Evolutionary conservation across 64 coral and sea anemone species (phyloP).

Genomic region (Porites lutea): DNA sequence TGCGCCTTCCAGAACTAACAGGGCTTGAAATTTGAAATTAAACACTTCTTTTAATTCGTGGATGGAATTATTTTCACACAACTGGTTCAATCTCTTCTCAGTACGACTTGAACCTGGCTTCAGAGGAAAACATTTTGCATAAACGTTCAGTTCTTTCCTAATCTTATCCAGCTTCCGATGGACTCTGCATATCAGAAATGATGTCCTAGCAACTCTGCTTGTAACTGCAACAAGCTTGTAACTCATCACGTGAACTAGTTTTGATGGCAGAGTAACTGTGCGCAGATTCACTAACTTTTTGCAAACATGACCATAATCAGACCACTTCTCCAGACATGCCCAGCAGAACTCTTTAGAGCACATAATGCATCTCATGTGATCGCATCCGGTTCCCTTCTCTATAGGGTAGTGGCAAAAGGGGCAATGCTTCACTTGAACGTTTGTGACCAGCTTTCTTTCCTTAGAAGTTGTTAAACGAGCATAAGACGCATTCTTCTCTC

Average conservation of each 20-base stretch:
- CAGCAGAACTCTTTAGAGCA: slow-evolving; percentile 77
- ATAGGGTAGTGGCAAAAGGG: slow-evolving; percentile 77
- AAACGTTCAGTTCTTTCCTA: slow-evolving; percentile 22
- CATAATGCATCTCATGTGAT: slow-evolving; percentile 61
- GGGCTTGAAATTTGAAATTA: slow-evolving; percentile 80
- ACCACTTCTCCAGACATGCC: slow-evolving; percentile 40
- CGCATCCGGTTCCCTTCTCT: slow-evolving; percentile 65
- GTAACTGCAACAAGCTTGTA: slow-evolving; percentile 63
- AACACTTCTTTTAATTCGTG: slow-evolving; percentile 31
- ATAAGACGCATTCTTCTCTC: slow-evolving; percentile 42
- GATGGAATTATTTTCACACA: slow-evolving; percentile 33
- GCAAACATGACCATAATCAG: slow-evolving; percentile 16
- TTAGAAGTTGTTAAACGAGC: neutral
- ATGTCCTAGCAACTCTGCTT: slow-evolving; percentile 55
- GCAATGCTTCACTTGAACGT: slow-evolving; percentile 71
- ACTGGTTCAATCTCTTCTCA: slow-evolving; percentile 31
- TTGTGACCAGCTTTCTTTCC: slow-evolving; percentile 36
- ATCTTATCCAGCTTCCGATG: slow-evolving; percentile 51
- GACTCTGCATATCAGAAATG: slow-evolving; percentile 19
- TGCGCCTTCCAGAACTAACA: slow-evolving; percentile 74
- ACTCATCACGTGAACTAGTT: slow-evolving; percentile 16
- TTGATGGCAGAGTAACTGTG: slow-evolving; percentile 48
- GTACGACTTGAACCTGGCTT: slow-evolving; percentile 3
- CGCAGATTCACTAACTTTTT: neutral
- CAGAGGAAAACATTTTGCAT: slow-evolving; percentile 42